phyloP scores from a whole-genome alignment of 2,113 vertebrate genomes.

The Collichthys lucidus region DNA sequence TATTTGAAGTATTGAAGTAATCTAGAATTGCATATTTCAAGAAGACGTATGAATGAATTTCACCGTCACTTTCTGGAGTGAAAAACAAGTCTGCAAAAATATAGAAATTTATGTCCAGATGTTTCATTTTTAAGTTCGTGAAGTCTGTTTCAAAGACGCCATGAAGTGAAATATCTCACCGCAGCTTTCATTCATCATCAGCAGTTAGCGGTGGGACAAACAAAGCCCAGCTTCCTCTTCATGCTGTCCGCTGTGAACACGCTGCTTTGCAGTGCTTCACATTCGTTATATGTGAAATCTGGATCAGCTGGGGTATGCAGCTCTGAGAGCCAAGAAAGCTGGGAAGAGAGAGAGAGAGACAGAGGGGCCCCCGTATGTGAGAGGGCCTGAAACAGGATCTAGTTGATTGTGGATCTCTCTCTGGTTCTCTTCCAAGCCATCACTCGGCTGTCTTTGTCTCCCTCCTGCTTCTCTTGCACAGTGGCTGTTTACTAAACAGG shows the following conservation, averaged over 20 bases:
- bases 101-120: too few relatives aligned
- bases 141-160: too few relatives aligned
- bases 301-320: constrained; percentile 46
- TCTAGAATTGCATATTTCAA: too few relatives aligned
- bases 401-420: constrained; percentile 32
- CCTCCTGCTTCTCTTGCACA: constrained; percentile 27
- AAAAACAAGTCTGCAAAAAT: too few relatives aligned
- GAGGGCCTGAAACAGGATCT: constrained; percentile 47
- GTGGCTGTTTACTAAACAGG: constrained; percentile 60
- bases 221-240: background rate
- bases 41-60: too few relatives aligned
- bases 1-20: too few relatives aligned
- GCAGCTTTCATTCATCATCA: background rate
- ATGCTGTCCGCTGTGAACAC: background rate
- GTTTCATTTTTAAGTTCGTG: too few relatives aligned
- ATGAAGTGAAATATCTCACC: background rate
- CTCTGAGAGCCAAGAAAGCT: constrained; percentile 40
- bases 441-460: constrained; percentile 24
- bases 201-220: background rate
- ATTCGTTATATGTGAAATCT: constrained; percentile 52
- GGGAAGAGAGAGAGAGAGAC: constrained; percentile 19
- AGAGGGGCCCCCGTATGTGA: constrained; percentile 28
- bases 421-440: constrained; percentile 16
- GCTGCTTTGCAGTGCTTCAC: background rate
- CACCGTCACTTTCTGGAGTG: too few relatives aligned